Percentiles rank a stretch among this genome's conserved stretches.
Conservation (phyloP, 2,113 vertebrate genomes). For the Paratilapia polleni region DNA sequence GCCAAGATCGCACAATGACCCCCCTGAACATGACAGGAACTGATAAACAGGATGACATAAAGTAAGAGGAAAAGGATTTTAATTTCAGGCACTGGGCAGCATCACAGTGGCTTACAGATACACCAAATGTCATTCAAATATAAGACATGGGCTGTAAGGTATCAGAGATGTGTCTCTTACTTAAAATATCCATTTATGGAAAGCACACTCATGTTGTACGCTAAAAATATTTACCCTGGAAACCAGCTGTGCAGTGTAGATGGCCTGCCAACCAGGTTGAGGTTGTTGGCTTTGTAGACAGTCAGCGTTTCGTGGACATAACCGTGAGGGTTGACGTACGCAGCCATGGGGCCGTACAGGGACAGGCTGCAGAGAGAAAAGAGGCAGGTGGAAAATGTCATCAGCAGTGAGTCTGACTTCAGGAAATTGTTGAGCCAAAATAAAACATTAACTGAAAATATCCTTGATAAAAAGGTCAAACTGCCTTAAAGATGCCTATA, state of each 20-base stretch:
- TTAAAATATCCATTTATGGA: slow-evolving; percentile 4
- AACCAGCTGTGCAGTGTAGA: slow-evolving; percentile 99
- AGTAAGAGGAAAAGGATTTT: background rate
- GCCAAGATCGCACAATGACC: background rate
- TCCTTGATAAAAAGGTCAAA: background rate
- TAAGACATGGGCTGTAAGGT: background rate
- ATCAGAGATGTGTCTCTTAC: background rate
- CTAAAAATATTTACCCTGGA: slow-evolving; percentile 87
- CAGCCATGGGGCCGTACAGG: slow-evolving; percentile 96
- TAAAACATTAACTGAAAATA: background rate
- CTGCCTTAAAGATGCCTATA: background rate
- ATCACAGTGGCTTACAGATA: background rate
- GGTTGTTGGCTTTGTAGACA: slow-evolving; percentile 92
- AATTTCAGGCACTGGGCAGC: background rate
- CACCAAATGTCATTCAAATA: background rate
- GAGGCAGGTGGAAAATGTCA: background rate
- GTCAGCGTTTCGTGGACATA: slow-evolving; percentile 97
- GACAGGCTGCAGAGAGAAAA: slow-evolving; percentile 84
- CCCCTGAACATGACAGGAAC: background rate
- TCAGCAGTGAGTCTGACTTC: background rate
- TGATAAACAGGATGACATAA: background rate
- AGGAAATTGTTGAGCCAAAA: background rate
- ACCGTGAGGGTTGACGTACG: slow-evolving; percentile 96
- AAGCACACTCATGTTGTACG: background rate
- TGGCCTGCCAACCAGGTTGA: slow-evolving; percentile 90